Evolutionary conservation across 2,888 invertebrate species (phyloP).

Genomic region (Malthinus seriepunctatus): DNA sequence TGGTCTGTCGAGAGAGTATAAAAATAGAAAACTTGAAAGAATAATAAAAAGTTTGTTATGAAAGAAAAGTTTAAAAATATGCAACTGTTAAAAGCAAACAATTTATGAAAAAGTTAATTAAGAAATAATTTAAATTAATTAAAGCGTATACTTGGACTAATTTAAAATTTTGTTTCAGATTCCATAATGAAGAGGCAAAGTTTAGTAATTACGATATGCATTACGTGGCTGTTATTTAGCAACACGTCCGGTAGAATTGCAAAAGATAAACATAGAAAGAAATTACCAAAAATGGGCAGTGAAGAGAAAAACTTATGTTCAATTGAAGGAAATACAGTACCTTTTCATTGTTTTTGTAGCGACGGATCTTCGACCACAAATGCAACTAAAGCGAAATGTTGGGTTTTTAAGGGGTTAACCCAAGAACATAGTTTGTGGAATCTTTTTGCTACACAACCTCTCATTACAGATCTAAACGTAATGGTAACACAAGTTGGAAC

Average conservation of each 20-base stretch:
- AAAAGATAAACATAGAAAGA: slow-evolving; percentile 26
- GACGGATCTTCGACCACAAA: slow-evolving; percentile 57
- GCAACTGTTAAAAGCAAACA: no score
- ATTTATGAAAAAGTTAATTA: no score
- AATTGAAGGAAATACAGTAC: slow-evolving; percentile 42
- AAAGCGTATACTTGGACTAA: background rate
- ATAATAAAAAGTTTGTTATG: no score
- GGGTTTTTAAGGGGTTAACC: slow-evolving; percentile 70
- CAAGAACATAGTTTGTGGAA: slow-evolving; percentile 73
- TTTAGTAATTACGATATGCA: slow-evolving; percentile 6
- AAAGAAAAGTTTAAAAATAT: no score
- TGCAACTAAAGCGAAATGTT: slow-evolving; percentile 76
- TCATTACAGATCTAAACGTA: slow-evolving; percentile 71
- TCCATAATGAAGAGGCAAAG: slow-evolving; percentile 16
- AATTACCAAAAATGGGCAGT: slow-evolving; percentile 13
- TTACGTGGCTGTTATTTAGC: slow-evolving; percentile 11
- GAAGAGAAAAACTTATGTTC: slow-evolving; percentile 35
- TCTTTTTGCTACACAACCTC: slow-evolving; percentile 72
- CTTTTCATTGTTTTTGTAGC: slow-evolving; percentile 72
- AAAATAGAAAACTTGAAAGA: no score
- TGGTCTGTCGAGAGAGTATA: no score
- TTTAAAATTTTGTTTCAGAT: slow-evolving; percentile 20
- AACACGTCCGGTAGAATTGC: slow-evolving; percentile 10
- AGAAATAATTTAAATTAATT: background rate
- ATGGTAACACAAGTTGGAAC: slow-evolving; percentile 71